Evolutionary conservation across 1,140 invertebrate species (phyloP).

Genomic region (Pemphigus obesinymphae): DNA sequence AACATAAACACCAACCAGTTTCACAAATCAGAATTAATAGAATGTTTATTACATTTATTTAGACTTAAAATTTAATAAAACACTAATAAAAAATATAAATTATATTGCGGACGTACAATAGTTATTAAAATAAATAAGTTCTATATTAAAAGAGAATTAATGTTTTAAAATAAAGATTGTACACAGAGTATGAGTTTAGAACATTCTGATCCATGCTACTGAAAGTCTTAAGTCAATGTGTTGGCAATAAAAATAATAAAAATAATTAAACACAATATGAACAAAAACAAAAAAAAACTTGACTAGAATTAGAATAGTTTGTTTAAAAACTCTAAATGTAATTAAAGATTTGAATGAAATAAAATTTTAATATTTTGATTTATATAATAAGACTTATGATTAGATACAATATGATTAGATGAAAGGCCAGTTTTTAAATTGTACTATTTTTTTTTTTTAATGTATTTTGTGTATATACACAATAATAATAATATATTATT

Average conservation of each 20-base stretch:
- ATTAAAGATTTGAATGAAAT: conserved; percentile 10
- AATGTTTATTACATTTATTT: not conserved
- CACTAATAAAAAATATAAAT: not conserved
- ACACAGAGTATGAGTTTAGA: not conserved
- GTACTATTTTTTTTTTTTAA: not conserved
- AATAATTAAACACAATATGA: not conserved
- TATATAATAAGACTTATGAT: not conserved
- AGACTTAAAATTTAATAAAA: not conserved
- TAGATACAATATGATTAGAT: not conserved
- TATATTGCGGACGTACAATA: not conserved
- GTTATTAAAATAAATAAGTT: not conserved
- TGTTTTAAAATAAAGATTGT: not conserved
- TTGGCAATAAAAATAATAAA: not conserved
- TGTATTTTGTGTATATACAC: not conserved
- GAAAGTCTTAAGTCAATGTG: not conserved
- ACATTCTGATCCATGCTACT: not conserved
- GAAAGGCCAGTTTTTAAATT: not conserved
- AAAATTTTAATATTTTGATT: conserved; percentile 17
- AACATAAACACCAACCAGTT: not conserved
- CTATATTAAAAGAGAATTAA: not conserved
- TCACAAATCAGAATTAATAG: not conserved
- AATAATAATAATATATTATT: not conserved
- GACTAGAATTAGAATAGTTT: conserved; percentile 34
- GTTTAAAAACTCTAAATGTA: not conserved
- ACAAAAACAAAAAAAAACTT: not conserved